Evolutionary conservation across 2,113 vertebrate genomes (phyloP), one percentile per base, ranked within the genome.

Genomic region (Embiotoca jacksoni): DNA sequence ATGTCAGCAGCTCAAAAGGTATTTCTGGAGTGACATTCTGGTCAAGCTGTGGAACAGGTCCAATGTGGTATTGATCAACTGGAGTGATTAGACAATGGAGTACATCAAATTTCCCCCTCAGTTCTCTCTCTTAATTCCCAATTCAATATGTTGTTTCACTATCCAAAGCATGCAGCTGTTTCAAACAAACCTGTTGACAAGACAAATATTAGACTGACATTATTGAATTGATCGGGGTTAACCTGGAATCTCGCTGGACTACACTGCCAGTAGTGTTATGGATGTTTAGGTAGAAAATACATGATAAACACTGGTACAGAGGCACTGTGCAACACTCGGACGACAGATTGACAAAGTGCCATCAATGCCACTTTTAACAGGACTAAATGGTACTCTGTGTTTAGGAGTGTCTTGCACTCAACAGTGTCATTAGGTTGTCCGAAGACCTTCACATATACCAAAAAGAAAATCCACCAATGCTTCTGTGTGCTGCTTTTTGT

Each of bases 1-100:
- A 36, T 76, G 68, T 86, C 78, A 73, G 11, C 56, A n/a, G 6
- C 49, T 83, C 56, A 59, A 60, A 69, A 71, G 14, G 32, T 57
- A 73, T 87, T 86, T 83, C 72, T 74, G 8, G 16, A 47, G 52
- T 30, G 83, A 77, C 59, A 44, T 63, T 82, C 31, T 50, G 37
- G 44, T 36, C 30, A 68, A 83, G 66, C 56, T 77, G 52, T 80
- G 44, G 58, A 84, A 62, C 80, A 49, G 3, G 31, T 73, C 69
- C 71, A 41, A 33, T 41, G 7, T 7, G 5, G n/a, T 54, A 82
- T 81, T 33, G 72, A 86, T 33, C 8, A 6, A 16, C 46, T 73
- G 52, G n/a, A 82, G 76, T 30, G 72, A 91, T 83, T 9, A 37
- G 56, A 56, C 32, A 31, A 60, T 57, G 39, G 36, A 44, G 44